A percentile compares a stretch with the other conserved stretches of the same genome.
phyloP scores from a whole-genome alignment of 2,797 vertebrate genomes.

The Trematomus bernacchii region DNA sequence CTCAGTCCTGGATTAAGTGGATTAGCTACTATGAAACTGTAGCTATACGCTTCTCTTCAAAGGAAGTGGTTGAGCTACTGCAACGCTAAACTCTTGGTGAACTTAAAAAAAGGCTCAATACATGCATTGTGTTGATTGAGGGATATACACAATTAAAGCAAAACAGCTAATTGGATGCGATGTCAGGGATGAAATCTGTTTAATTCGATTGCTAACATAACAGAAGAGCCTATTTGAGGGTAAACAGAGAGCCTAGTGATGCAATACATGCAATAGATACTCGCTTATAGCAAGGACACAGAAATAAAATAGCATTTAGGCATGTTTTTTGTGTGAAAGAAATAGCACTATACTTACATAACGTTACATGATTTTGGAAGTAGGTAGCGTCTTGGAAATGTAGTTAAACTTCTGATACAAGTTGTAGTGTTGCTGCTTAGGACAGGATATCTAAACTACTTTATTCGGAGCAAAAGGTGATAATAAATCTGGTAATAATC shows the following conservation, averaged over 20 bases:
- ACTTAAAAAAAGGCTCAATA: background rate
- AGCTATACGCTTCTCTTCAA: background rate
- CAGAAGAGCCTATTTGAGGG: no score
- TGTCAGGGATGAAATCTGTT: no score
- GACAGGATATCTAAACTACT: background rate
- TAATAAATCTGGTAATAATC: background rate
- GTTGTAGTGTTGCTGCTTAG: background rate
- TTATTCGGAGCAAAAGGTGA: background rate
- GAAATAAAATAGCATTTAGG: background rate
- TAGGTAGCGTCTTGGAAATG: no score
- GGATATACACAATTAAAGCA: background rate
- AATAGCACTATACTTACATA: background rate
- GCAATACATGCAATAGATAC: background rate
- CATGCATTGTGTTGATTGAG: background rate
- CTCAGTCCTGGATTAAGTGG: no score
- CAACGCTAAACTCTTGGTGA: background rate
- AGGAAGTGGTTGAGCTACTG: background rate
- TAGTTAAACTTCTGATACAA: background rate
- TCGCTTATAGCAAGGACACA: background rate
- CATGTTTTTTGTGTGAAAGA: no score
- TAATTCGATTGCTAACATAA: no score
- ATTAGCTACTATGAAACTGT: background rate
- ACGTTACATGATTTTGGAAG: background rate
- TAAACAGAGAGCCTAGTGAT: no score
- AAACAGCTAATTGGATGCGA: no score